A percentile compares a stretch with the other conserved stretches of the same genome.
Evolutionary conservation across 2,113 vertebrate species (phyloP).

Genomic region (Pseudopodoces humilis): DNA sequence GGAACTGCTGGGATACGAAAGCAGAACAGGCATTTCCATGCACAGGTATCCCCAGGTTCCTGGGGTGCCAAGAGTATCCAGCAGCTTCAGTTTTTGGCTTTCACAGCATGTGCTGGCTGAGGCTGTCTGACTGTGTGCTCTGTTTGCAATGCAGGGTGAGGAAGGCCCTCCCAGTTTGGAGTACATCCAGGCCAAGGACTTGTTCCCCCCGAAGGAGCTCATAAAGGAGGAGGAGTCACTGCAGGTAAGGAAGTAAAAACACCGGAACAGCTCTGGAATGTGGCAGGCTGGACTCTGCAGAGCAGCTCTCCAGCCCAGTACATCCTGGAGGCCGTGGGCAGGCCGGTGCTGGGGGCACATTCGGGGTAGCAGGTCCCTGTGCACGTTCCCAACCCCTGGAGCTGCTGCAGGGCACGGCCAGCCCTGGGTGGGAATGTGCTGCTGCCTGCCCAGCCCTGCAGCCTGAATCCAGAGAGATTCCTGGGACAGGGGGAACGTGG

Average conservation of each 20-base stretch:
- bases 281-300: background rate
- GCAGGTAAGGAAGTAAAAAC: conserved; percentile 82
- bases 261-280: background rate
- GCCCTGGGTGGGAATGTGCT: background rate
- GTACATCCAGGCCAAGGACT: conserved; percentile 99
- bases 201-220: conserved; percentile 97
- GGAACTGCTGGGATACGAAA: background rate
- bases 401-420: background rate
- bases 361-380: fast-evolving
- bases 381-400: background rate
- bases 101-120: background rate
- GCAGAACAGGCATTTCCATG: background rate
- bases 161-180: conserved; percentile 99
- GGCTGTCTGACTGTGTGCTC: background rate
- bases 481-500: fast-evolving
- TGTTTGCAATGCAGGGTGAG: conserved; percentile 87
- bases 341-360: fast-evolving
- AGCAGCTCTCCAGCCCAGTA: background rate
- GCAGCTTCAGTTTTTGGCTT: background rate
- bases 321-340: fast-evolving
- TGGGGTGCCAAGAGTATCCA: background rate
- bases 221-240: conserved; percentile 95
- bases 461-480: background rate
- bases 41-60: background rate
- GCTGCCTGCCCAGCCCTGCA: background rate